Base-by-base conservation (phyloP, 64 coral and sea anemone species). In the Montipora foliosa region DNA sequence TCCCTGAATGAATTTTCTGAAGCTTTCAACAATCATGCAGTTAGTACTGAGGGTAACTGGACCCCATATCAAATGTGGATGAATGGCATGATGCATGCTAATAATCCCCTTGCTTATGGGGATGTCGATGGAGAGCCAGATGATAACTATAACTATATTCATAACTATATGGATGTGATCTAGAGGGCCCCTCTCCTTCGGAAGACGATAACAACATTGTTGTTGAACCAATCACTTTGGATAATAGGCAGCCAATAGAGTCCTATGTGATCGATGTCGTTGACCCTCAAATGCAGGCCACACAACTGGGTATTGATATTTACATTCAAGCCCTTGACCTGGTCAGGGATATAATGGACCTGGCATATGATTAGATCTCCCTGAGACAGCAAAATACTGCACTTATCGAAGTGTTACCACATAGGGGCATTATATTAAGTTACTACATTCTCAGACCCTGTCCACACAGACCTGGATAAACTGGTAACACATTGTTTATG, bases 201-300 rank as follows among this genome's bases (percentile, higher is more conserved):
- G 62, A 90, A 44, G 25, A 79, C 49, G 16, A 83, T 74, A 83
- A 83, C 46, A 73, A 73, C 73, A 78, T 91, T 75, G 46, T 90
- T 80, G 79, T 83, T 81, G 79, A 57, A 9, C 5, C 49, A 57
- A 21, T 80, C 1, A 7, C 78, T 55, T 80, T 80, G 24, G 24
- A 25, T 25, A 25, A 25, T 25, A 25, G n/a, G 15, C 15, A 80
- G 8, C 3, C 14, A 44, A 15, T 78, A 16, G 44, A 14, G 76
- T 78, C 37, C 15, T 78, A 78, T 49, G 46, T 78, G 76, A 19
- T 78, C 44, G 45, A 78, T 49, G 15, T 13, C 0, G 9, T 78
- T 49, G 76, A 49, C 45, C 76, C 76, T 16, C 12, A 15, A 47
- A 78, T 17, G 11, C 37, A 12, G 44, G 48, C 76, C 5, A 80